Conservation (phyloP, 2,797 vertebrate genomes). For the Lepidocolaptes lacrymiger region DNA sequence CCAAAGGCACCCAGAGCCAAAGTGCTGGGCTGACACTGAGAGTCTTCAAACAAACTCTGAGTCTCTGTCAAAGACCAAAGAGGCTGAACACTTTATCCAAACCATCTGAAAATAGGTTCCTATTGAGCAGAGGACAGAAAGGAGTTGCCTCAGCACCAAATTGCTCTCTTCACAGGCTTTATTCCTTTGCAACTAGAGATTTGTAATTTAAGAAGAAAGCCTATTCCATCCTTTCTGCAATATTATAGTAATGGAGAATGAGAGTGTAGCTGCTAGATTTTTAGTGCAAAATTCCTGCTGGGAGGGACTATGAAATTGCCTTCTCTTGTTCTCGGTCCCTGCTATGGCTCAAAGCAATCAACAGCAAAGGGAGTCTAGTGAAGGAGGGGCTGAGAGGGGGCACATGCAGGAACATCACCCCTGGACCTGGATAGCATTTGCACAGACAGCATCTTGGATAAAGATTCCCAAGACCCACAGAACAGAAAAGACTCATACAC, state of each 20-base stretch:
- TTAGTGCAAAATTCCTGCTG: not conserved
- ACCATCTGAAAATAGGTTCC: not conserved
- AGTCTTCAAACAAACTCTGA: not conserved
- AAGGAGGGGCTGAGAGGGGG: not conserved
- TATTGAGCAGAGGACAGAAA: not conserved
- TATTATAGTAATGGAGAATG: not conserved
- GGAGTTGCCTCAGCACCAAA: not conserved
- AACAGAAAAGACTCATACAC: not conserved
- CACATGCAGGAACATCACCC: not conserved
- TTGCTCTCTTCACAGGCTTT: slow-evolving; percentile 2
- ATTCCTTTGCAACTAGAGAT: not conserved
- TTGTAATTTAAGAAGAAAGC: not conserved
- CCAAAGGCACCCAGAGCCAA: accelerated
- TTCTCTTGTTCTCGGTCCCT: not conserved
- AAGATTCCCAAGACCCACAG: not conserved
- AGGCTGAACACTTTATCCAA: not conserved
- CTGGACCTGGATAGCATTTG: not conserved
- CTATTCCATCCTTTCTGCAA: not conserved
- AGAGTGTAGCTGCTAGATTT: not conserved
- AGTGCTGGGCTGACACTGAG: not conserved
- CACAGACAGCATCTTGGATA: not conserved
- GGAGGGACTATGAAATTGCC: not conserved
- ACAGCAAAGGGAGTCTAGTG: not conserved
- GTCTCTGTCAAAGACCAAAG: not conserved
- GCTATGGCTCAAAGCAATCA: not conserved